These are phyloP conservation scores for Rafetus swinhoei DNA, from an alignment of 2,113 vertebrate genomes.

Conservation along the genomic window DNA sequence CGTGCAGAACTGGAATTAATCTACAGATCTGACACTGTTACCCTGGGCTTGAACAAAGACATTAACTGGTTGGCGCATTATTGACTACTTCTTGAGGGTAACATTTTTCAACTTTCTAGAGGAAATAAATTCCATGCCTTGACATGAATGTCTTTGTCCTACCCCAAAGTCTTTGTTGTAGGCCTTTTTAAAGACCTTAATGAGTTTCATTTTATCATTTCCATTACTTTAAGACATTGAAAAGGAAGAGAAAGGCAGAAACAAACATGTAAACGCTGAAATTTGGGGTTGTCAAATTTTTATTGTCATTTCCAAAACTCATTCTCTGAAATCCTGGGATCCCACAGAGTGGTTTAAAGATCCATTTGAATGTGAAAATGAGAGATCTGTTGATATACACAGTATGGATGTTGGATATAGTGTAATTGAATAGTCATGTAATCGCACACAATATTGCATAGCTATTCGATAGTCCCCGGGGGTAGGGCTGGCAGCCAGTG, in stretches of 20 bases:
- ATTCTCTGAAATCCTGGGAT: background rate
- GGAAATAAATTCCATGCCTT: background rate
- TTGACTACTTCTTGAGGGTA: fast-evolving
- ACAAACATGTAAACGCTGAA: background rate
- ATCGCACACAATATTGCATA: too few relatives aligned
- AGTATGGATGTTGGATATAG: background rate
- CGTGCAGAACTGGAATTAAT: too few relatives aligned
- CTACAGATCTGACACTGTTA: too few relatives aligned
- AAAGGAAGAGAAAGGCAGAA: background rate
- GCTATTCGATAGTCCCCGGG: too few relatives aligned
- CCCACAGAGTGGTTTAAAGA: background rate
- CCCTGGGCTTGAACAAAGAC: too few relatives aligned
- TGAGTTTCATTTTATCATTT: background rate
- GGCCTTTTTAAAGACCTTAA: background rate
- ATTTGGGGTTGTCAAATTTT: background rate
- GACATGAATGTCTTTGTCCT: background rate
- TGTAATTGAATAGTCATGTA: too few relatives aligned
- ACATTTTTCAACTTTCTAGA: fast-evolving
- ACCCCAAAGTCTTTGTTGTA: background rate
- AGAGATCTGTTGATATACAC: slow-evolving; percentile 63
- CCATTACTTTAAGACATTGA: background rate
- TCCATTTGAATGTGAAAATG: slow-evolving; percentile 27
- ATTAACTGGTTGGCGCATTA: too few relatives aligned
- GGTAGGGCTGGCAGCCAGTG: too few relatives aligned
- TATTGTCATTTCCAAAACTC: background rate